Conservation (phyloP, 2,113 vertebrate genomes). For the Silurus glanis region DNA sequence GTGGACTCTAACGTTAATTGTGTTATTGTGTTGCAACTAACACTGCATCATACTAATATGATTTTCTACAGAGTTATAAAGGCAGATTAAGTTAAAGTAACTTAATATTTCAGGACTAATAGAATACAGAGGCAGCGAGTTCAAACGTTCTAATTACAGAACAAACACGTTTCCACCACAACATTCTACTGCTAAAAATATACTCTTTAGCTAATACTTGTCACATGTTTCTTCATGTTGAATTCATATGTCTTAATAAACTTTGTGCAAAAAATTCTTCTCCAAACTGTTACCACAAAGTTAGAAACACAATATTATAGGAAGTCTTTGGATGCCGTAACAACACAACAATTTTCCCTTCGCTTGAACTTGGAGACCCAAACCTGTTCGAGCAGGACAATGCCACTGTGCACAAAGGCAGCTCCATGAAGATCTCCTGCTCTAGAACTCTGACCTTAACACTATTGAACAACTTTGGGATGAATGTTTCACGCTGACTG, state of each 20-base stretch:
- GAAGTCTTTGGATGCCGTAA: too few species aligned
- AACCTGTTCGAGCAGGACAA: too few species aligned
- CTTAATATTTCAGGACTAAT: not conserved
- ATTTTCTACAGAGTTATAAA: not conserved
- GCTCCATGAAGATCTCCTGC: too few species aligned
- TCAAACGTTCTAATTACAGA: not conserved
- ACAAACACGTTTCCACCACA: not conserved
- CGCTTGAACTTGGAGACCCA: too few species aligned
- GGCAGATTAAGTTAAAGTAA: not conserved
- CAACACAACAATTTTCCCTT: too few species aligned
- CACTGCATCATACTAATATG: not conserved
- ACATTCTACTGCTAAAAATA: not conserved
- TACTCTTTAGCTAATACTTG: not conserved
- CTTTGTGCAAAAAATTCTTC: too few species aligned
- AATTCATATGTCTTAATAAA: not conserved
- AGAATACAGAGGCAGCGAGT: not conserved
- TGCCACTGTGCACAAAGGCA: too few species aligned
- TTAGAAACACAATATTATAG: too few species aligned
- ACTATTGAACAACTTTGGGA: too few species aligned
- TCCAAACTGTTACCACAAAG: too few species aligned
- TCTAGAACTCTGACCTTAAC: too few species aligned
- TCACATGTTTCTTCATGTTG: not conserved
- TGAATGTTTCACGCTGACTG: too few species aligned
- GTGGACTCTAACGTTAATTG: not conserved
- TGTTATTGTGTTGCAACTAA: not conserved